Conservation (phyloP, 1,140 invertebrate genomes). For the Zaprionus nigranus region DNA sequence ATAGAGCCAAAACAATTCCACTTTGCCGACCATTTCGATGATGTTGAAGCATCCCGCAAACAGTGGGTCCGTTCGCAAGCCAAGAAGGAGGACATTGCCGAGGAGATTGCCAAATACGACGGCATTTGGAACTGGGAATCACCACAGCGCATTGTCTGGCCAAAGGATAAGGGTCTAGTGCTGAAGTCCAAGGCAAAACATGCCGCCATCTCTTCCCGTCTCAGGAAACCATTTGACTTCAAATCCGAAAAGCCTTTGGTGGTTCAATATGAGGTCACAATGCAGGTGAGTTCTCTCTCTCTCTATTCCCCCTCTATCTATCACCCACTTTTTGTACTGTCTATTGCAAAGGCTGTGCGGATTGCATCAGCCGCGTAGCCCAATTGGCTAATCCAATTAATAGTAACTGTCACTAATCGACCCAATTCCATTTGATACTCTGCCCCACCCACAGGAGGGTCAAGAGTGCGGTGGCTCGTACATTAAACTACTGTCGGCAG, state of each 20-base stretch:
- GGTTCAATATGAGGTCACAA: conserved; percentile 96
- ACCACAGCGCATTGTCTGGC: conserved; percentile 90
- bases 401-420: conserved; percentile 60
- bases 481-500: conserved; percentile 94
- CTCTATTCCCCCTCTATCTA: not conserved
- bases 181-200: conserved; percentile 98
- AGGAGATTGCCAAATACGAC: conserved; percentile 97
- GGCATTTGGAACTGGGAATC: conserved; percentile 93
- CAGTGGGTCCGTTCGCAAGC: conserved; percentile 95
- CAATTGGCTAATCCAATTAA: conserved; percentile 75
- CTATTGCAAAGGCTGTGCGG: conserved; percentile 15
- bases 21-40: conserved; percentile 95
- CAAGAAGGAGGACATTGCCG: conserved; percentile 96
- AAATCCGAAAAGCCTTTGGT: conserved; percentile 92
- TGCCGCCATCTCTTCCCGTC: conserved; percentile 94
- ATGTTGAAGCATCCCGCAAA: conserved; percentile 89
- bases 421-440: conserved; percentile 44
- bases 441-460: conserved; percentile 87
- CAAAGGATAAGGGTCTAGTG: conserved; percentile 94
- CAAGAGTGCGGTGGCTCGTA: conserved; percentile 99
- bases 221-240: conserved; percentile 94
- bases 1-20: conserved; percentile 88
- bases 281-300: conserved; percentile 85
- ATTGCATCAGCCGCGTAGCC: conserved; percentile 65
- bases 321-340: not conserved